phyloP scores from a whole-genome alignment of 1,140 invertebrate genomes.

The Condylostylus longicornis region DNA sequence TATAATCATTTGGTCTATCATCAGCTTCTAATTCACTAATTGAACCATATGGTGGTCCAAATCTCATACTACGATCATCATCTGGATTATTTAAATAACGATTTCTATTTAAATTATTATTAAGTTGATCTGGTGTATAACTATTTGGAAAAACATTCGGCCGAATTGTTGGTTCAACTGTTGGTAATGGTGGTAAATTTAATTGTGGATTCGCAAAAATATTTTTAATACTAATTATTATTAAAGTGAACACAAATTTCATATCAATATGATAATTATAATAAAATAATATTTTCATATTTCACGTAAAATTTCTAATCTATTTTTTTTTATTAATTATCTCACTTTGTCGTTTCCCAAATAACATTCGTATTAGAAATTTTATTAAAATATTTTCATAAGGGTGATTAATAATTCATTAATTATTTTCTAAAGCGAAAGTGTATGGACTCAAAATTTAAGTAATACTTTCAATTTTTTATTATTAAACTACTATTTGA shows the following conservation, averaged over 20 bases:
- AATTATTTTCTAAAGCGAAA: too few species aligned
- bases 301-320: too few species aligned
- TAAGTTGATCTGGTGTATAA: conserved; percentile 15
- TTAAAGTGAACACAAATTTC: background rate
- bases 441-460: too few species aligned
- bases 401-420: too few species aligned
- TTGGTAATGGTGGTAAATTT: conserved; percentile 33
- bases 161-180: conserved; percentile 8
- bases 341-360: too few species aligned
- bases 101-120: conserved; percentile 6
- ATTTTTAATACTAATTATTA: background rate
- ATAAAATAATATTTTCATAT: too few species aligned
- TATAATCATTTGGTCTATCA: conserved; percentile 24
- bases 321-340: too few species aligned
- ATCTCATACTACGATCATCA: conserved; percentile 23
- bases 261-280: too few species aligned
- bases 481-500: too few species aligned
- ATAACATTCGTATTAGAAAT: too few species aligned
- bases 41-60: conserved; percentile 22
- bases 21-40: conserved; percentile 14
- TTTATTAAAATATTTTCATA: too few species aligned
- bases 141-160: conserved; percentile 25
- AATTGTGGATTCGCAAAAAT: conserved; percentile 31
- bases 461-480: too few species aligned
- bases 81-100: conserved; percentile 7